Base-by-base conservation (phyloP, 2,797 vertebrate genomes). In the Luscinia megarhynchos region DNA sequence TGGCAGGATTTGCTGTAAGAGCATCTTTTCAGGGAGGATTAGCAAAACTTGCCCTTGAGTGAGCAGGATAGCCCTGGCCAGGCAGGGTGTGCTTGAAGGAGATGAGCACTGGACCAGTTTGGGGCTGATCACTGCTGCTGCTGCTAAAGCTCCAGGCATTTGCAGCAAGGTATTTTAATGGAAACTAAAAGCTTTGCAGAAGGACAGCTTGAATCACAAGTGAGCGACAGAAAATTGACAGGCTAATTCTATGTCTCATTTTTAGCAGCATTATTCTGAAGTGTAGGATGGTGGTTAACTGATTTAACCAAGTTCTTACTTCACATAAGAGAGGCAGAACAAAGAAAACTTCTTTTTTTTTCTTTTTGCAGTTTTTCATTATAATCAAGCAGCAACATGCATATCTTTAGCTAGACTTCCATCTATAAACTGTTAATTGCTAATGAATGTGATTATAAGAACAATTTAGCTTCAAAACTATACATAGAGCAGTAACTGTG, bases 181-280 rank as follows among this genome's bases (percentile, higher is more conserved):
- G 90, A 88, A 93, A 80, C 82, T 23, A 89, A 96, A 89, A 96
- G 80, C 81, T 85, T 75, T 91, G 58, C 45, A 89, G 86, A 91
- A 92, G 59, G 93, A 92, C 68, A 92, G 53, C 81, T 95, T 53
- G 46, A 94, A 84, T 95, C 26, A 11, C 46, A 69, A 89, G 51
- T 93, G 85, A 96, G 76, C 0, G 51, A 86, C 90, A 95, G 83
- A 63, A 87, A 96, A 95, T 90, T 97, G 94, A 94, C 95, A 95
- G 90, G 59, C 38, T 96, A 96, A 97, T 97, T 95, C 93, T 48
- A 84, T 66, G 74, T 80, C 96, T 96, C 89, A 93, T 95, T 97
- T 97, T 97, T 96, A 97, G 94, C 80, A 96, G 41, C 70, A 95
- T 96, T 96, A 91, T 93, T 95, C 95, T 80, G 81, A 90, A 84